A percentile compares a stretch with the other conserved stretches of the same genome.
These are phyloP conservation scores for Vannuccia rotundouncinata DNA, from an alignment of 2,888 invertebrate genomes.

Conservation along the genomic window DNA sequence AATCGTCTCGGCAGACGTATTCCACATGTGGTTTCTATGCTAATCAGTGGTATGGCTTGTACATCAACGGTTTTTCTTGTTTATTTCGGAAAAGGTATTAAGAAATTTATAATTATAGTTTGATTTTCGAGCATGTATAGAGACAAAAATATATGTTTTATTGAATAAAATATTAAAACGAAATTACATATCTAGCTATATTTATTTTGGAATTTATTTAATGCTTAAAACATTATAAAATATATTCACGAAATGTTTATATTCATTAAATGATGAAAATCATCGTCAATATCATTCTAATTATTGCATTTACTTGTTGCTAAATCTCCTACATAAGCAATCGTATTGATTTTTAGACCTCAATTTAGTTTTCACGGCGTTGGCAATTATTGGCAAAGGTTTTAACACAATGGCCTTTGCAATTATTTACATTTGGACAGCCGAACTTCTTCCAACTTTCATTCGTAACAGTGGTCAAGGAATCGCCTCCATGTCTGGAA, in stretches of 20 bases:
- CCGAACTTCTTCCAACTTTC: constrained; percentile 1
- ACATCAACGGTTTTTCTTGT: neutral
- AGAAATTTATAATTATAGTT: neutral
- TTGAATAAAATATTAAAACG: no score
- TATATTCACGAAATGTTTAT: no score
- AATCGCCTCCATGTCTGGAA: neutral
- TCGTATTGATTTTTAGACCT: neutral
- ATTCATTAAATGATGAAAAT: no score
- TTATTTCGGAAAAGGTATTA: constrained; percentile 10
- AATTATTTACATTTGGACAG: constrained; percentile 12
- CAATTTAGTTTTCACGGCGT: neutral
- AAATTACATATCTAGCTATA: no score
- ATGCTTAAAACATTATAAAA: no score
- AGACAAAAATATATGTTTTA: neutral
- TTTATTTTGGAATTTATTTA: no score
- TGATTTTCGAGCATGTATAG: neutral
- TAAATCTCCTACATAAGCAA: no score
- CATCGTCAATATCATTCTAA: no score
- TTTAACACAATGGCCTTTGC: neutral
- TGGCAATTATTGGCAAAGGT: neutral
- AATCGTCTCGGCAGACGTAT: constrained; percentile 1
- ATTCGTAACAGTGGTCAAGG: neutral
- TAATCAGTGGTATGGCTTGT: neutral
- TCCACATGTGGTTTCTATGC: neutral
- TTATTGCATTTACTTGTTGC: no score